phyloP scores from a whole-genome alignment of 2,888 invertebrate species.

The Limnephilus auricula region DNA sequence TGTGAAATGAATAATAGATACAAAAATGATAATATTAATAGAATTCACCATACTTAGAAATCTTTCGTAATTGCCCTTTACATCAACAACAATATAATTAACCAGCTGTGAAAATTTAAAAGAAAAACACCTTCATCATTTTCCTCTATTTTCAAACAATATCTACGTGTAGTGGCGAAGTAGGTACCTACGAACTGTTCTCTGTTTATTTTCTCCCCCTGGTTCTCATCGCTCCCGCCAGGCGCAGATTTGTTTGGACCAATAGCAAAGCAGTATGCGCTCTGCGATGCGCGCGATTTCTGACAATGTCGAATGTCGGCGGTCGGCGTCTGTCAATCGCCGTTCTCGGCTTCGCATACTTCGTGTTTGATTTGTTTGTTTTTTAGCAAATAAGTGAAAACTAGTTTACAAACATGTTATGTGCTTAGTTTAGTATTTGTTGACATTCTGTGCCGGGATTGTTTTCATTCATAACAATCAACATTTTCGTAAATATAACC shows the following conservation, averaged over 20 bases:
- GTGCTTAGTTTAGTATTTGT: background rate
- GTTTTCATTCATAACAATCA: constrained; percentile 27
- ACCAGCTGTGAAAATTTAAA: background rate
- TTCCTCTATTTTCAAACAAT: background rate
- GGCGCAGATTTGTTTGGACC: constrained; percentile 19
- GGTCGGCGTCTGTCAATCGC: constrained; percentile 38
- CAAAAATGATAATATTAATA: no score
- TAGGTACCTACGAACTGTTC: background rate
- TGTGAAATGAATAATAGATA: no score
- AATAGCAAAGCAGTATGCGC: constrained; percentile 43
- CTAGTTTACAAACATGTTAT: constrained; percentile 15
- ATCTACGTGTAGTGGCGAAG: background rate
- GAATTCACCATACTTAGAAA: no score
- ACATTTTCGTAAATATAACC: constrained; percentile 31
- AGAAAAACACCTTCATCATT: background rate
- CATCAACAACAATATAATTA: no score
- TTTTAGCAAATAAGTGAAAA: constrained; percentile 17
- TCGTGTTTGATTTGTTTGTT: background rate
- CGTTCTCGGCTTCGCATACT: background rate
- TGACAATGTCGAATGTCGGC: constrained; percentile 24
- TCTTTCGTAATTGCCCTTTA: no score
- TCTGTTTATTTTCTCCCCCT: background rate
- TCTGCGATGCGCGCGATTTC: constrained; percentile 46
- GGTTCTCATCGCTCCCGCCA: background rate
- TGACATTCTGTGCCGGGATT: background rate